These are phyloP conservation scores for Tenebrosternarchus preto DNA, from an alignment of 2,113 vertebrate species.

Conservation along the genomic window DNA sequence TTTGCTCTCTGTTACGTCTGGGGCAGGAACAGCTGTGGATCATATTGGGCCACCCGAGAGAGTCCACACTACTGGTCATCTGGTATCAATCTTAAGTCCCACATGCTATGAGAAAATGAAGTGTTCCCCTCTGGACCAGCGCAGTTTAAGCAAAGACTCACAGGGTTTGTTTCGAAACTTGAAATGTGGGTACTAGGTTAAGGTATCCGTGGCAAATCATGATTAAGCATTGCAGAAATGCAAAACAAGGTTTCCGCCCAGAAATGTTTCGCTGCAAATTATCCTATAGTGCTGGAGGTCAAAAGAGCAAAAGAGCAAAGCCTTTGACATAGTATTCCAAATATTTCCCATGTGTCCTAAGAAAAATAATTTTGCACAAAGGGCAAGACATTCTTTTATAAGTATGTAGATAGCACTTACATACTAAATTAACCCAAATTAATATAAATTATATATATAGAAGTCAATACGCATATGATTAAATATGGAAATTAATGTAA, in stretches of 20 bases:
- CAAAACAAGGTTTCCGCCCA: slow-evolving; percentile 7
- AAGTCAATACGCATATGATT: too few species aligned
- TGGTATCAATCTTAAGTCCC: slow-evolving; percentile 25
- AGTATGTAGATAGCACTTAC: too few species aligned
- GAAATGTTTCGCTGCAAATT: not conserved
- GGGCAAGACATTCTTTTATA: too few species aligned
- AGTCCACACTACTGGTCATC: slow-evolving; percentile 31
- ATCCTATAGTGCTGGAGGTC: too few species aligned
- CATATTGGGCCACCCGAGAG: slow-evolving; percentile 1
- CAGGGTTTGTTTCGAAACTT: slow-evolving; percentile 40
- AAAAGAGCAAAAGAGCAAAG: too few species aligned
- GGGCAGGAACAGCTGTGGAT: not conserved
- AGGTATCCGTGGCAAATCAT: slow-evolving; percentile 3
- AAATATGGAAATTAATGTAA: too few species aligned
- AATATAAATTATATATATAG: too few species aligned
- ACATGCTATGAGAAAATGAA: slow-evolving; percentile 38
- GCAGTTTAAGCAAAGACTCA: slow-evolving; percentile 32
- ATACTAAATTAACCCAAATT: too few species aligned
- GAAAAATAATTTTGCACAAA: too few species aligned
- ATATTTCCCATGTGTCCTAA: too few species aligned
- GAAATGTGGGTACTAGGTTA: slow-evolving; percentile 21
- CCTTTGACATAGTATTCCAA: too few species aligned
- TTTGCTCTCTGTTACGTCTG: slow-evolving; percentile 26
- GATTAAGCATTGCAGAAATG: slow-evolving; percentile 29
- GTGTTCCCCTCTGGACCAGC: slow-evolving; percentile 16